Evolutionary conservation across 2,888 invertebrate genomes (phyloP).

Genomic region (Crossocerus cetratus): DNA sequence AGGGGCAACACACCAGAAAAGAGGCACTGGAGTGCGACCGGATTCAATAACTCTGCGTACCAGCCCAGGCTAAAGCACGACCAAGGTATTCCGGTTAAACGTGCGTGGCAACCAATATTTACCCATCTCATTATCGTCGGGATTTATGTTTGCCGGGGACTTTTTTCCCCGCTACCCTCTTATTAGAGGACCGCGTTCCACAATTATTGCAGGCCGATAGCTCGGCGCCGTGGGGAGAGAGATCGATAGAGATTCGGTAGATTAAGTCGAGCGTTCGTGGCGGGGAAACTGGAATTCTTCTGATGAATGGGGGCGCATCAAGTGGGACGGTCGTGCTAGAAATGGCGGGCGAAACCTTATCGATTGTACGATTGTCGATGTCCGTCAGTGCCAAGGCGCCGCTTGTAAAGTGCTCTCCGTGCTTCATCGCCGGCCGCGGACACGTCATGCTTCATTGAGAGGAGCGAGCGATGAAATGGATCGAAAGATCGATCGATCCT

Average conservation of each 20-base stretch:
- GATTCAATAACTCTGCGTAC: constrained; percentile 61
- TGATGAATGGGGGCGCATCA: no score
- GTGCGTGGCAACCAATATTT: constrained; percentile 67
- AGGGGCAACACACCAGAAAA: neutral
- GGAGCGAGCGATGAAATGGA: constrained; percentile 16
- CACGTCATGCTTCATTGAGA: constrained; percentile 32
- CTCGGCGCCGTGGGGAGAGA: constrained; percentile 4
- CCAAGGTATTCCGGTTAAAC: constrained; percentile 62
- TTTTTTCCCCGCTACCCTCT: constrained; percentile 46
- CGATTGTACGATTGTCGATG: constrained; percentile 32
- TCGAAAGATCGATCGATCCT: constrained; percentile 41
- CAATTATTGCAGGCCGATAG: constrained; percentile 61
- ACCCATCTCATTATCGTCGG: constrained; percentile 65
- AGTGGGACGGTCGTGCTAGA: no score
- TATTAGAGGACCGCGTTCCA: constrained; percentile 57
- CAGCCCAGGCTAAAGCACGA: constrained; percentile 28
- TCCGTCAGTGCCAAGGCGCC: constrained; percentile 43
- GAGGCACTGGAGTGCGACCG: constrained; percentile 26
- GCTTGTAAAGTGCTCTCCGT: constrained; percentile 9
- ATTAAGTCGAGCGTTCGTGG: no score
- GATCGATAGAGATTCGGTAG: no score
- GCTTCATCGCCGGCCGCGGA: constrained; percentile 5
- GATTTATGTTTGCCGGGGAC: constrained; percentile 62
- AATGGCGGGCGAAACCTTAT: no score
- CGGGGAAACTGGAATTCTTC: no score